These are phyloP conservation scores for Pristionchus maxplancki DNA, from an alignment of 2,888 invertebrate species.

Conservation along the genomic window DNA sequence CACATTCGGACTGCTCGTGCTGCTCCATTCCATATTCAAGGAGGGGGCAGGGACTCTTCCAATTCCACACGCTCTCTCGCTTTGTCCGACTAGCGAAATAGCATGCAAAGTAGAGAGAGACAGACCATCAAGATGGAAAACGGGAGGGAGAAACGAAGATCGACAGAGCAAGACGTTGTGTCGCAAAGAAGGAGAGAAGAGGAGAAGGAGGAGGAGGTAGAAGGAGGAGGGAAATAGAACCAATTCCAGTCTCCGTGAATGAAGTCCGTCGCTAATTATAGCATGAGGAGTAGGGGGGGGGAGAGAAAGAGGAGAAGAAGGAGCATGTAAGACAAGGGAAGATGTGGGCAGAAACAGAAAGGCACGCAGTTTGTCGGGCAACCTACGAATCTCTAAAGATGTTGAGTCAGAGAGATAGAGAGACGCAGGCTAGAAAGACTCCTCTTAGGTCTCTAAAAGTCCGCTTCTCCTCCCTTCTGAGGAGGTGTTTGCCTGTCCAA, in stretches of 20 bases:
- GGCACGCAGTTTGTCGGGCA: not conserved
- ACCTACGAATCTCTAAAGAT: not conserved
- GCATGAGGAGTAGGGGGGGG: not conserved
- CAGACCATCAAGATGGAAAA: not conserved
- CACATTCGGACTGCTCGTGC: not conserved
- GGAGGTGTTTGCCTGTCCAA: not conserved
- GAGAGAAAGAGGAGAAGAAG: not conserved
- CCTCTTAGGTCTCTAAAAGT: not conserved
- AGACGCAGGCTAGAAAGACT: not conserved
- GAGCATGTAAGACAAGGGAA: not conserved
- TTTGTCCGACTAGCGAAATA: too few relatives aligned
- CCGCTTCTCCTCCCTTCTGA: not conserved
- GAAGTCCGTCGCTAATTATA: slow-evolving; percentile 11
- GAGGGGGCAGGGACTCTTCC: too few relatives aligned
- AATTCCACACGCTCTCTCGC: too few relatives aligned
- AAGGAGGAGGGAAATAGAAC: not conserved
- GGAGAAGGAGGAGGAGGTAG: not conserved
- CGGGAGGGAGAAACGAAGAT: too few relatives aligned
- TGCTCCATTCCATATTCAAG: not conserved
- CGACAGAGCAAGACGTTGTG: not conserved
- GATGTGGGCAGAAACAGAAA: not conserved
- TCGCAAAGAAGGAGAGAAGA: not conserved
- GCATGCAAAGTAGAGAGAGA: not conserved
- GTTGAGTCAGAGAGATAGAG: not conserved
- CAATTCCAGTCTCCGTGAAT: slow-evolving; percentile 23